Evolutionary conservation across 2,888 invertebrate genomes (phyloP).

Genomic region (Calephelis perditalis): DNA sequence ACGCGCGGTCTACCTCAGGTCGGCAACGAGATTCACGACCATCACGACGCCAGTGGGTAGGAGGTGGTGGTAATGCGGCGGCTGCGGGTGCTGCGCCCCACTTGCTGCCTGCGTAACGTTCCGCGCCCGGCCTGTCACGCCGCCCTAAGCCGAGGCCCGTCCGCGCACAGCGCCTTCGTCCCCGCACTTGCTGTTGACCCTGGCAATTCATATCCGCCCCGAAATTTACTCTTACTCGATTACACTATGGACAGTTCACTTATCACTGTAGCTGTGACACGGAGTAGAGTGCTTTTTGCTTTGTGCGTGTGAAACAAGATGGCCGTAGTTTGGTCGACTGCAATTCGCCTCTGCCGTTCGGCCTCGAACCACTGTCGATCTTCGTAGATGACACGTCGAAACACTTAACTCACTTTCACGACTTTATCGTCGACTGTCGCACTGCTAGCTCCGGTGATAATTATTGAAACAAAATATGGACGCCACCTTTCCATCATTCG

Average conservation of each 20-base stretch:
- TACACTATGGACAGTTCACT: constrained; percentile 43
- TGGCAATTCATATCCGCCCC: constrained; percentile 46
- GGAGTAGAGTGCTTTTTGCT: constrained; percentile 47
- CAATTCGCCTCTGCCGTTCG: constrained; percentile 53
- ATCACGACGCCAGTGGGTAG: constrained; percentile 84
- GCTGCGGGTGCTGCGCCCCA: constrained; percentile 91
- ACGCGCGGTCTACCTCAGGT: constrained; percentile 73
- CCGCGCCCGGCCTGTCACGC: constrained; percentile 42
- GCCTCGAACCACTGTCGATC: constrained; percentile 71
- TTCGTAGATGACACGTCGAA: constrained; percentile 72
- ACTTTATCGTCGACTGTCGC: constrained; percentile 63
- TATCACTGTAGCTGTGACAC: constrained; percentile 50
- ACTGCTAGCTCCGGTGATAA: constrained; percentile 73
- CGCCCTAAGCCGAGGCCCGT: constrained; percentile 39
- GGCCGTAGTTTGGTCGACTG: constrained; percentile 51
- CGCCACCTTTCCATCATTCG: constrained; percentile 74
- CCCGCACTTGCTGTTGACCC: constrained; percentile 42
- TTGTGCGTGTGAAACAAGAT: constrained; percentile 53
- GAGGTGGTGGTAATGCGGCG: constrained; percentile 87
- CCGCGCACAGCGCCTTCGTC: constrained; percentile 46
- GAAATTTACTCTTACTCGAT: constrained; percentile 31
- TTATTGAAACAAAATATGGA: constrained; percentile 64
- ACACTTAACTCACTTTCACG: constrained; percentile 72
- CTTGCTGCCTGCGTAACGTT: constrained; percentile 84
- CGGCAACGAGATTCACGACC: constrained; percentile 53